These are phyloP conservation scores for Sipha maydis DNA, from an alignment of 2,888 invertebrate species.

Conservation along the genomic window DNA sequence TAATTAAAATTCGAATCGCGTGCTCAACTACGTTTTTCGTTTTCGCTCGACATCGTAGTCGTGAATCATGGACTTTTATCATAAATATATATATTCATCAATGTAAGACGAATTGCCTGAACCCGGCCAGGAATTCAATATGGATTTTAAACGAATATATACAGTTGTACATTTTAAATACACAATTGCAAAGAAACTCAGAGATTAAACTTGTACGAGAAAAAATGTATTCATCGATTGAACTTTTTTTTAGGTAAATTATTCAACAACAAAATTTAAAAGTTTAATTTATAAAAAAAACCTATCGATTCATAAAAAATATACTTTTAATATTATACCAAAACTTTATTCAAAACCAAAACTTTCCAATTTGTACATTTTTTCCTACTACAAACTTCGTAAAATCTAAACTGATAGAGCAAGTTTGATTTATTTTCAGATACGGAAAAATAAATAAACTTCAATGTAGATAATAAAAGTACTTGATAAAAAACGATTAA, in stretches of 20 bases:
- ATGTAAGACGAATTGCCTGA: too few species aligned
- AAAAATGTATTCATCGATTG: neutral
- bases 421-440: neutral
- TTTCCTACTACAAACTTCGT: neutral
- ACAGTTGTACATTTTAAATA: neutral
- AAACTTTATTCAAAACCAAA: neutral
- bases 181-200: neutral
- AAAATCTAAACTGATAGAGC: neutral
- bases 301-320: neutral
- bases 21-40: neutral
- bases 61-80: neutral
- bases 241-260: neutral
- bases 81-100: too few species aligned
- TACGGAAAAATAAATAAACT: neutral
- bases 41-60: neutral
- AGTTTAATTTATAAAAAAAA: conserved; percentile 1
- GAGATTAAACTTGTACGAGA: neutral
- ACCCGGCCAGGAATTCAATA: too few species aligned
- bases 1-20: neutral
- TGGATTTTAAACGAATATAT: neutral
- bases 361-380: neutral
- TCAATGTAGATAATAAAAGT: neutral
- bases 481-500: neutral
- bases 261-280: neutral
- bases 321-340: neutral